Conservation (phyloP, 2,797 vertebrate species). For the Semotilus atromaculatus region DNA sequence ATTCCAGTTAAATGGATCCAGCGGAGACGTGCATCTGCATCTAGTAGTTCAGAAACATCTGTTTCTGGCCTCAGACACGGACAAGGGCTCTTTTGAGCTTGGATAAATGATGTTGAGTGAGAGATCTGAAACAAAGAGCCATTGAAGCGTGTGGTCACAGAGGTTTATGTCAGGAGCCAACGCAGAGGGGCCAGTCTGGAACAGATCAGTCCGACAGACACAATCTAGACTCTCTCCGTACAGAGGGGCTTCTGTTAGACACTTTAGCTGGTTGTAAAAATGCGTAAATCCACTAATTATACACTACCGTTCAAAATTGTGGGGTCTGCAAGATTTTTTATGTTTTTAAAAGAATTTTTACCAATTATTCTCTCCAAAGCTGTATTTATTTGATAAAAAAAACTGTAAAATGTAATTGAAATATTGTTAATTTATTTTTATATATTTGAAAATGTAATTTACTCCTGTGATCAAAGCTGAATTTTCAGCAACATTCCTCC, state of each 20-base stretch:
- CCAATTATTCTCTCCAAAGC: neutral
- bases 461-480: no score
- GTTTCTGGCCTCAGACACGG: constrained; percentile 39
- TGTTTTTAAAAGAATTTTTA: neutral
- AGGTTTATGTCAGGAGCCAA: constrained; percentile 52
- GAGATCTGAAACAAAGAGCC: constrained; percentile 57
- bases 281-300: neutral
- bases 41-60: constrained; percentile 40
- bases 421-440: neutral
- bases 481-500: neutral
- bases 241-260: constrained; percentile 41
- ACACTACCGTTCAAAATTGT: neutral
- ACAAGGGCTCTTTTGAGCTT: constrained; percentile 56
- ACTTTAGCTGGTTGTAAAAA: neutral
- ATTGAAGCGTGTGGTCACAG: constrained; percentile 50
- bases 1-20: constrained; percentile 5
- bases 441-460: neutral
- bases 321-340: neutral
- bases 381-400: neutral
- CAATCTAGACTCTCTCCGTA: constrained; percentile 4
- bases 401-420: neutral
- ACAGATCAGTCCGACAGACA: constrained; percentile 23
- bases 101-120: constrained; percentile 55
- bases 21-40: constrained; percentile 3
- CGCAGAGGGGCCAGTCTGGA: constrained; percentile 46